A percentile compares a stretch with the other conserved stretches of the same genome.
phyloP scores from a whole-genome alignment of 1,140 invertebrate genomes.

The Chrysomallon squamiferum region DNA sequence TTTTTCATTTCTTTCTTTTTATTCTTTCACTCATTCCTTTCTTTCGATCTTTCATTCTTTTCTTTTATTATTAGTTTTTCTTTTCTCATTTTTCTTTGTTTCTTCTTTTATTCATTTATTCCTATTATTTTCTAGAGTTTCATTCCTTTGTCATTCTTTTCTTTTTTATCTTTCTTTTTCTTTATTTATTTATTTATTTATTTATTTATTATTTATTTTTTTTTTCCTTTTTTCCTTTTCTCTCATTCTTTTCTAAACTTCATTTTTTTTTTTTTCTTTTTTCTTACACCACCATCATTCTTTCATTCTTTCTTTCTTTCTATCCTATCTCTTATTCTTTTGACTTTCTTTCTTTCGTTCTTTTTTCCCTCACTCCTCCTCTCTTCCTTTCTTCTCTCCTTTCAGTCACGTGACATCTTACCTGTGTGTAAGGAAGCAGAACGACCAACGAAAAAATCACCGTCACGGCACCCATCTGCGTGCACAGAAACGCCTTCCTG shows the following conservation, averaged over 20 bases:
- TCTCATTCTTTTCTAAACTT: not conserved
- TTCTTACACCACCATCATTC: not conserved
- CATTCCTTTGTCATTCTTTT: too few relatives aligned
- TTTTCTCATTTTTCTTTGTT: too few relatives aligned
- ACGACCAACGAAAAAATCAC: conserved; percentile 30
- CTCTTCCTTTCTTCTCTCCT: not conserved
- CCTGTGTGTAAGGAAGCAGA: conserved; percentile 33
- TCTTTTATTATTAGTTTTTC: too few relatives aligned
- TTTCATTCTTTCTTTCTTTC: too few relatives aligned
- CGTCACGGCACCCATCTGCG: conserved; percentile 24
- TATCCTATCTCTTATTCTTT: not conserved
- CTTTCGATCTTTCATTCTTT: too few relatives aligned
- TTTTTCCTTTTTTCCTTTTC: not conserved
- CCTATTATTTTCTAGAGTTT: too few relatives aligned
- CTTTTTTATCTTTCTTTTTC: too few relatives aligned
- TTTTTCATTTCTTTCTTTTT: too few relatives aligned
- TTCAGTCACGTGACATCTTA: too few relatives aligned
- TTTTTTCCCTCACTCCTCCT: not conserved
- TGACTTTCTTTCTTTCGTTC: not conserved
- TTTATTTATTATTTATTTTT: not conserved
- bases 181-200: not conserved
- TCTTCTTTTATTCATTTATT: too few relatives aligned
- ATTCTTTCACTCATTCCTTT: too few relatives aligned
- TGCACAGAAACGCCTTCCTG: conserved; percentile 30
- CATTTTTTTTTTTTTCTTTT: not conserved